Conservation (phyloP, 2,888 invertebrate species). For the Vesta saturnalis region DNA sequence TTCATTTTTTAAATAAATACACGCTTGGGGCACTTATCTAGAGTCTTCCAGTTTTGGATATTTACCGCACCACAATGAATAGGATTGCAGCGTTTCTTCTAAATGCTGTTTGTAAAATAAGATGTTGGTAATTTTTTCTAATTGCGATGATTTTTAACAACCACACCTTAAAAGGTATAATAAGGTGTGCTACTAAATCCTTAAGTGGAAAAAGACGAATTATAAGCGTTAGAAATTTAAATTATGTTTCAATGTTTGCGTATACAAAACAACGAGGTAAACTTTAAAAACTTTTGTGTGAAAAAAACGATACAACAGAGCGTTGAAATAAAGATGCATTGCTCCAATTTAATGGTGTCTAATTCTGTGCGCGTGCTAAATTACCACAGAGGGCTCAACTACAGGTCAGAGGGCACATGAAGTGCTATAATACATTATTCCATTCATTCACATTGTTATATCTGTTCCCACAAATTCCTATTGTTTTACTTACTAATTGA, state of each 20-base stretch:
- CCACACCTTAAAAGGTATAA: too few species aligned
- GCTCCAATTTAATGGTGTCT: slow-evolving; percentile 46
- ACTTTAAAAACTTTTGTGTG: slow-evolving; percentile 12
- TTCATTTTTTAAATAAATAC: too few species aligned
- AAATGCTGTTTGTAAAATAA: too few species aligned
- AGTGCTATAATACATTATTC: slow-evolving; percentile 40
- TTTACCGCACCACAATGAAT: too few species aligned
- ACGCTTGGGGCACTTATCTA: too few species aligned
- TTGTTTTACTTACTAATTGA: slow-evolving; percentile 42
- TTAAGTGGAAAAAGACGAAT: too few species aligned
- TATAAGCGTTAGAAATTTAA: slow-evolving; percentile 17
- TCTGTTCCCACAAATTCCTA: slow-evolving; percentile 38
- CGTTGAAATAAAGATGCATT: slow-evolving; percentile 42
- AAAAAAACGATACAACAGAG: slow-evolving; percentile 24
- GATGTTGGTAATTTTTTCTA: too few species aligned
- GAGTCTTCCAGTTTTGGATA: too few species aligned
- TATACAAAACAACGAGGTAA: slow-evolving; percentile 16
- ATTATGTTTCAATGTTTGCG: slow-evolving; percentile 13
- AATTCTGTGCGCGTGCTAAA: slow-evolving; percentile 44
- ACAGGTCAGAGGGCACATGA: slow-evolving; percentile 36
- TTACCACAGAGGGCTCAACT: slow-evolving; percentile 37
- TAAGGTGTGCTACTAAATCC: too few species aligned
- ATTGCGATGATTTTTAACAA: too few species aligned
- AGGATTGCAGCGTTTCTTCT: too few species aligned
- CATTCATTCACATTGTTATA: slow-evolving; percentile 42